Conservation (phyloP, 2,888 invertebrate species). For the Mythimna albipuncta region DNA sequence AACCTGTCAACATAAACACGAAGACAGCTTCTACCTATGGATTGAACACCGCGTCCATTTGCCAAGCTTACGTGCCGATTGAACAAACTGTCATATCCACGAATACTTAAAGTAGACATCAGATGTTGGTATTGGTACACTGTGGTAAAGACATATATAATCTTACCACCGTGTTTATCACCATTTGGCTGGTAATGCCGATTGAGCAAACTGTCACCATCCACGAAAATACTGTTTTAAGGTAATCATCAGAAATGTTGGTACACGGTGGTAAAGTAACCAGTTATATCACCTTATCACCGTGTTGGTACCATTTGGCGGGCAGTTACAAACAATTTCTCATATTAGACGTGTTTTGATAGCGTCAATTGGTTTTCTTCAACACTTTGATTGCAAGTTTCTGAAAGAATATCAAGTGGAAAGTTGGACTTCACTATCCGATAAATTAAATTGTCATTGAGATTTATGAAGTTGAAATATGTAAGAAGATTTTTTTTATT, state of each 20-base stretch:
- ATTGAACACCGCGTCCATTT: not conserved
- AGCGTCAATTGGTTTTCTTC: slow-evolving; percentile 1
- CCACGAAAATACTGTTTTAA: not conserved
- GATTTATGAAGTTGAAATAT: slow-evolving; percentile 2
- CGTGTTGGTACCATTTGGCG: not conserved
- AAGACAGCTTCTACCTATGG: not conserved
- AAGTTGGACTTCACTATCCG: slow-evolving; percentile 1
- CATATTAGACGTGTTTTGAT: not conserved
- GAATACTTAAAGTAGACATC: slow-evolving; percentile 1
- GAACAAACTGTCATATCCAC: slow-evolving; percentile 6
- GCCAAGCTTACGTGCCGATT: not conserved
- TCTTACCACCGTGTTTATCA: not conserved
- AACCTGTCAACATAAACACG: not conserved
- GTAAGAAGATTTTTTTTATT: not conserved
- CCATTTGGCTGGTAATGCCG: not conserved
- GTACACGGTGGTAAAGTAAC: no score
- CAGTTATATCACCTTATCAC: not conserved
- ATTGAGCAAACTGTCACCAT: no score
- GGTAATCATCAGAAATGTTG: not conserved
- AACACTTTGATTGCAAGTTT: slow-evolving; percentile 25
- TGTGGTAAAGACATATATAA: no score
- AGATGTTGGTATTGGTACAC: no score
- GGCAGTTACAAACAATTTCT: not conserved
- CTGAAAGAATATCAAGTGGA: not conserved
- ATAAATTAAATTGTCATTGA: not conserved